These are phyloP conservation scores for Meloe dianella DNA, from an alignment of 2,888 invertebrate genomes.

Conservation along the genomic window DNA sequence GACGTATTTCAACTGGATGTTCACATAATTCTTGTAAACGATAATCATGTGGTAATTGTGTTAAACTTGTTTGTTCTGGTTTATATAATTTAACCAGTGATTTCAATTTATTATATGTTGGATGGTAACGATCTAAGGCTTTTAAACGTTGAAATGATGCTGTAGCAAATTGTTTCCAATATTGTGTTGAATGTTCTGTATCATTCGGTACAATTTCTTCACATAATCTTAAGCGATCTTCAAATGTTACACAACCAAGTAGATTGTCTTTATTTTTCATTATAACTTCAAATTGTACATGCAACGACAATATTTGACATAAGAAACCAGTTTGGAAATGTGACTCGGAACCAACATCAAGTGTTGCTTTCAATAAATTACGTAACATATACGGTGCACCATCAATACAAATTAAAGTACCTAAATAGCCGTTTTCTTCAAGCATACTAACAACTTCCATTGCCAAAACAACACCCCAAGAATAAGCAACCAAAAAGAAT, in stretches of 20 bases:
- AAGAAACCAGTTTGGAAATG: slow-evolving; percentile 64
- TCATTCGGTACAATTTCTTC: slow-evolving; percentile 14
- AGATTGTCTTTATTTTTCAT: slow-evolving; percentile 9
- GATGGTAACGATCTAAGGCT: slow-evolving; percentile 35
- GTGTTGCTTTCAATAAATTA: slow-evolving; percentile 59
- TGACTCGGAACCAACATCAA: slow-evolving; percentile 59
- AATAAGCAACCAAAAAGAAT: slow-evolving; percentile 85
- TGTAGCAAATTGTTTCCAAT: slow-evolving; percentile 1
- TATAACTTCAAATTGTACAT: slow-evolving; percentile 13
- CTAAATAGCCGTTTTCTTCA: slow-evolving; percentile 69
- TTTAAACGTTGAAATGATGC: slow-evolving; percentile 36
- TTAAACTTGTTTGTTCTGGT: slow-evolving; percentile 34
- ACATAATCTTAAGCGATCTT: slow-evolving; percentile 14
- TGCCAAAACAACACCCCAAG: slow-evolving; percentile 81
- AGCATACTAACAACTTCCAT: slow-evolving; percentile 77
- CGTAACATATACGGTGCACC: slow-evolving; percentile 75
- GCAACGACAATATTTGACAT: slow-evolving; percentile 7
- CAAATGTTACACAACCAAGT: neutral
- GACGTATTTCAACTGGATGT: slow-evolving; percentile 65
- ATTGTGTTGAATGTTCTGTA: slow-evolving; percentile 11
- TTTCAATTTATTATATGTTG: slow-evolving; percentile 38
- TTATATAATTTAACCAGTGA: slow-evolving; percentile 41
- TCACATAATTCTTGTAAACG: slow-evolving; percentile 67
- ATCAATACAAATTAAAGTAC: slow-evolving; percentile 78
- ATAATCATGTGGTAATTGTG: slow-evolving; percentile 66